phyloP scores from a whole-genome alignment of 1,140 invertebrate species.

The Calycopis cecrops region DNA sequence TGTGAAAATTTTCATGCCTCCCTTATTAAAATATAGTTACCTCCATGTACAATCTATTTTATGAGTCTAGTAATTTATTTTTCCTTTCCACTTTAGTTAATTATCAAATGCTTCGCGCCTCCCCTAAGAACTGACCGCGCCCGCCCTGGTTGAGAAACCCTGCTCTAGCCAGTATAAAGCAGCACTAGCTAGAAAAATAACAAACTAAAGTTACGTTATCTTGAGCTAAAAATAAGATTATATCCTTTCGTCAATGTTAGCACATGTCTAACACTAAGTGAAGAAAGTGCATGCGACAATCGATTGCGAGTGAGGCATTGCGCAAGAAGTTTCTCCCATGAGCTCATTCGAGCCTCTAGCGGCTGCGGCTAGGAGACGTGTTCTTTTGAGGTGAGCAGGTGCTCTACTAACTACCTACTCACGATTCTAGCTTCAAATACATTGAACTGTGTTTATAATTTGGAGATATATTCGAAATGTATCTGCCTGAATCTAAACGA shows the following conservation, averaged over 20 bases:
- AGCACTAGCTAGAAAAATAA: not conserved
- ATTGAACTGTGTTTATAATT: not conserved
- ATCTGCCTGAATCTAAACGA: not conserved
- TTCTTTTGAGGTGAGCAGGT: conserved; percentile 1
- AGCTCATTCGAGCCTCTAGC: conserved; percentile 16
- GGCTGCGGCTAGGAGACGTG: conserved; percentile 4
- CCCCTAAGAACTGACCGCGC: no score
- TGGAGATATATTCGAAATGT: no score
- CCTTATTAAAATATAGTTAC: no score
- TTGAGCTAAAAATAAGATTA: not conserved
- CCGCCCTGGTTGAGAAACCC: no score
- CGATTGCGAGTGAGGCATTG: conserved; percentile 31
- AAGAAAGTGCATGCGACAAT: conserved; percentile 54
- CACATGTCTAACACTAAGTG: conserved; percentile 25
- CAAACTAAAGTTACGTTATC: not conserved
- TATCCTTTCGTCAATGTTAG: not conserved
- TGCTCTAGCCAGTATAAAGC: no score
- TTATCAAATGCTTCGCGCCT: no score
- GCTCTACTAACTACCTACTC: not conserved
- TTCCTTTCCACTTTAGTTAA: no score
- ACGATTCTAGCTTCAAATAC: not conserved
- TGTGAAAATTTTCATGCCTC: no score
- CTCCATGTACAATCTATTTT: no score
- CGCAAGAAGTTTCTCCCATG: conserved; percentile 49
- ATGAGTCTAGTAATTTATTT: no score